Conservation (phyloP, 2,113 vertebrate genomes). For the Motacilla alba region DNA sequence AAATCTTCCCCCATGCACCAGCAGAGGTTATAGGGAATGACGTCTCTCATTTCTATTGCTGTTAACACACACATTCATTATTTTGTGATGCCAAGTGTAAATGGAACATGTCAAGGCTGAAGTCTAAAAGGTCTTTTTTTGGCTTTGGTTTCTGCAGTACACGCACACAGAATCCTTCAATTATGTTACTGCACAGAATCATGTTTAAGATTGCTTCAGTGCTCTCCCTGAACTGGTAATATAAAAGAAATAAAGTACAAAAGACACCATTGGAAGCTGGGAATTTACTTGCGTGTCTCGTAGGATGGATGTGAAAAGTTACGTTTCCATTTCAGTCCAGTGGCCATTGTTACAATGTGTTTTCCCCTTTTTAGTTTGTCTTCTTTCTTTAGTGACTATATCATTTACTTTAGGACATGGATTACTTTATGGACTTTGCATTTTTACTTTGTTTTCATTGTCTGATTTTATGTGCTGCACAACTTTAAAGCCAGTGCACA, state of each 20-base stretch:
- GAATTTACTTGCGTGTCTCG: fast-evolving
- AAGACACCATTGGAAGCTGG: neutral
- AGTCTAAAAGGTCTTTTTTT: neutral
- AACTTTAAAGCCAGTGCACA: neutral
- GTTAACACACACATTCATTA: neutral
- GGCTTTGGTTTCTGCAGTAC: neutral
- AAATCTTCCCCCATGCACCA: neutral
- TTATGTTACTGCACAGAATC: neutral
- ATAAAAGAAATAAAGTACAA: neutral
- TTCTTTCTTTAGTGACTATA: neutral
- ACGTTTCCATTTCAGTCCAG: neutral
- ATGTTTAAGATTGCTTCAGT: neutral
- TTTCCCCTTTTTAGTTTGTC: neutral
- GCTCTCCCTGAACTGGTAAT: neutral
- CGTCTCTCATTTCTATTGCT: neutral
- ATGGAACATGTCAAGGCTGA: neutral
- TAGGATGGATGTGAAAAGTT: neutral
- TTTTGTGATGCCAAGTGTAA: neutral
- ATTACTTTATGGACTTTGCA: neutral
- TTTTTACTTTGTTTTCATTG: neutral
- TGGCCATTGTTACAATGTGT: too few species aligned
- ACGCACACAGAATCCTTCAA: neutral
- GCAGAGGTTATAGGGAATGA: neutral
- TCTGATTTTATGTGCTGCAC: neutral
- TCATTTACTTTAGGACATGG: neutral